Evolutionary conservation across 1,140 invertebrate genomes (phyloP).

Genomic region (Antheraea mylitta): DNA sequence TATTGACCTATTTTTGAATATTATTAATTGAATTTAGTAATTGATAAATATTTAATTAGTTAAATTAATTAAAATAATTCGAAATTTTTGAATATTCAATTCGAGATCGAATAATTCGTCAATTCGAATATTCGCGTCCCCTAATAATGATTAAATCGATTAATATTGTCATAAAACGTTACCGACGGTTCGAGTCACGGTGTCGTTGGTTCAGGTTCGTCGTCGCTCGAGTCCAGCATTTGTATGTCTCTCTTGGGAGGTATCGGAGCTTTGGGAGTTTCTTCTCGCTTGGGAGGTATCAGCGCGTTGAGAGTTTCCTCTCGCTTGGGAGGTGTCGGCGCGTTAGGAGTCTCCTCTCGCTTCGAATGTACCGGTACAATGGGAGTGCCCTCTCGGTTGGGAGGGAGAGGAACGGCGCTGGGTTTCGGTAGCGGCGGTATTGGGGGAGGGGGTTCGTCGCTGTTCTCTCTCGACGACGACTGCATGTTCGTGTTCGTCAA

Average conservation of each 20-base stretch:
- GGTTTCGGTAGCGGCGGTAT: conserved; percentile 53
- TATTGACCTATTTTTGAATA: too few relatives aligned
- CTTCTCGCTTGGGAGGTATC: not conserved
- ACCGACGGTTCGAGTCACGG: not conserved
- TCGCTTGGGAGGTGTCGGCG: not conserved
- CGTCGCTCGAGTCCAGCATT: not conserved
- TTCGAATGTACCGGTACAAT: not conserved
- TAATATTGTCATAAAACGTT: not conserved
- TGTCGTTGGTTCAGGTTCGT: conserved; percentile 3
- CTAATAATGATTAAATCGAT: not conserved
- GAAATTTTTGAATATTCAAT: too few relatives aligned
- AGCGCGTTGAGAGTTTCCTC: not conserved
- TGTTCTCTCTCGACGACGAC: conserved; percentile 10
- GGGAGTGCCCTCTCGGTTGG: not conserved
- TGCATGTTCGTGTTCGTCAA: conserved; percentile 37
- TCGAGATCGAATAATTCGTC: too few relatives aligned
- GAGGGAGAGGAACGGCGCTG: not conserved
- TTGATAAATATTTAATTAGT: too few relatives aligned
- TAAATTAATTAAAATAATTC: too few relatives aligned
- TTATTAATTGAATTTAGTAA: too few relatives aligned
- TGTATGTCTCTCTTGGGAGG: not conserved
- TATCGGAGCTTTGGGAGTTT: not conserved
- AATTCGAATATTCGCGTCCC: too few relatives aligned
- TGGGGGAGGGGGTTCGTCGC: conserved; percentile 31
- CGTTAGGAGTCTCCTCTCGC: not conserved